phyloP scores from a whole-genome alignment of 2,888 invertebrate genomes.

The Agrilus cyanescens region DNA sequence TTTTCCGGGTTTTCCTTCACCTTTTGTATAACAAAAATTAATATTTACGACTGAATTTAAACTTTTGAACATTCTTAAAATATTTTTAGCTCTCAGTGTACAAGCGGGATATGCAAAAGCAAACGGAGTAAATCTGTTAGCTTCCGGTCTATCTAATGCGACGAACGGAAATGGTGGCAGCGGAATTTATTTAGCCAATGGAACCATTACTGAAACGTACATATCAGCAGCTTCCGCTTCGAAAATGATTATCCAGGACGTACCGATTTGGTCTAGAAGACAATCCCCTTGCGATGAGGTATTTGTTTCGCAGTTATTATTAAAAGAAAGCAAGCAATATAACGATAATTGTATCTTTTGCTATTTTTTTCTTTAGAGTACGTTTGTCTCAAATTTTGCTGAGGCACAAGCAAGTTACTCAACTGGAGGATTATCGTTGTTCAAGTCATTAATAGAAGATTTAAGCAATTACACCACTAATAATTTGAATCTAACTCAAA shows the following conservation, averaged over 20 bases:
- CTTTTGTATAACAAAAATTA: too few relatives aligned
- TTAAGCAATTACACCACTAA: constrained; percentile 12
- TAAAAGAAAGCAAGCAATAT: too few relatives aligned
- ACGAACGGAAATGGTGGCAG: constrained; percentile 16
- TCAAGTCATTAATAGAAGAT: constrained; percentile 11
- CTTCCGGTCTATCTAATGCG: constrained; percentile 17
- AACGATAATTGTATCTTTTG: too few relatives aligned
- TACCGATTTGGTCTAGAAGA: constrained; percentile 10
- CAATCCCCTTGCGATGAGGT: constrained; percentile 6
- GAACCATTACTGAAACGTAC: constrained; percentile 13
- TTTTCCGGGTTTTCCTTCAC: too few relatives aligned
- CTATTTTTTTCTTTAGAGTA: too few relatives aligned
- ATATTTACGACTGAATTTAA: background rate
- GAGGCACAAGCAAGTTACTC: background rate
- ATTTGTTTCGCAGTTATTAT: too few relatives aligned
- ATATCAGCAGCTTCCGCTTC: constrained; percentile 10
- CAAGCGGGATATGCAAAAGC: constrained; percentile 22
- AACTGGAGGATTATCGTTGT: constrained; percentile 1
- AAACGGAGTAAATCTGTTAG: constrained; percentile 20
- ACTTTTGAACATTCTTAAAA: too few relatives aligned
- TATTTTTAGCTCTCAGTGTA: constrained; percentile 17
- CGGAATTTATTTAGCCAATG: constrained; percentile 18
- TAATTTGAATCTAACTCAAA: constrained; percentile 10
- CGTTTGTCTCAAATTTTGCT: background rate
- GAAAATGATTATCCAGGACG: constrained; percentile 13